These are phyloP conservation scores for Acanthacorydalis orientalis DNA, from an alignment of 2,888 invertebrate genomes.

Conservation along the genomic window DNA sequence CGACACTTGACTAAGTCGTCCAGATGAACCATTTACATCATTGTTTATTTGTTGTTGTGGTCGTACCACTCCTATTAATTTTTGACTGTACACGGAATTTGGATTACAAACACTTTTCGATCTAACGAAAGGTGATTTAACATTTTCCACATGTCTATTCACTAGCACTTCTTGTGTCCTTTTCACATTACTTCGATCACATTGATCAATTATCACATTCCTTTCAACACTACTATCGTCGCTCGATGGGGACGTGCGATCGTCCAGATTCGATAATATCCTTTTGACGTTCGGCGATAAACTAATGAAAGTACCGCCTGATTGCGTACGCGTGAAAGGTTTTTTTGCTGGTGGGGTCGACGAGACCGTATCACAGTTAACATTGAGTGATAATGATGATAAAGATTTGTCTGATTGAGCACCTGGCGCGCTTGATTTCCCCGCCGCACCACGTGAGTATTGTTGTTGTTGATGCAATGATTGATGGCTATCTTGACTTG, in stretches of 20 bases:
- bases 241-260: not conserved
- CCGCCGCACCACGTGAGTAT: too few species aligned
- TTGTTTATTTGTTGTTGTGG: too few species aligned
- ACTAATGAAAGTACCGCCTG: not conserved
- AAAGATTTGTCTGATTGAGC: too few species aligned
- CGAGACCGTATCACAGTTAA: too few species aligned
- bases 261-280: constrained; percentile 2
- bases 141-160: not conserved
- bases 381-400: too few species aligned
- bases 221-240: not conserved
- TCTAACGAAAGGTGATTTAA: too few species aligned
- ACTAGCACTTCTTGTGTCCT: not conserved
- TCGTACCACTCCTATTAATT: too few species aligned
- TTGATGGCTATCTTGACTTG: not conserved
- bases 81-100: too few species aligned
- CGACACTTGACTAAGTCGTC: not conserved
- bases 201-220: not conserved
- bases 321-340: not conserved
- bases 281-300: constrained; percentile 5
- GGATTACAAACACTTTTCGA: too few species aligned
- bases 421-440: too few species aligned
- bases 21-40: too few species aligned
- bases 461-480: not conserved
- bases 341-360: not conserved
- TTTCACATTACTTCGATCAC: not conserved